phyloP scores from a whole-genome alignment of 2,888 invertebrate genomes.

The Agrochola lota region DNA sequence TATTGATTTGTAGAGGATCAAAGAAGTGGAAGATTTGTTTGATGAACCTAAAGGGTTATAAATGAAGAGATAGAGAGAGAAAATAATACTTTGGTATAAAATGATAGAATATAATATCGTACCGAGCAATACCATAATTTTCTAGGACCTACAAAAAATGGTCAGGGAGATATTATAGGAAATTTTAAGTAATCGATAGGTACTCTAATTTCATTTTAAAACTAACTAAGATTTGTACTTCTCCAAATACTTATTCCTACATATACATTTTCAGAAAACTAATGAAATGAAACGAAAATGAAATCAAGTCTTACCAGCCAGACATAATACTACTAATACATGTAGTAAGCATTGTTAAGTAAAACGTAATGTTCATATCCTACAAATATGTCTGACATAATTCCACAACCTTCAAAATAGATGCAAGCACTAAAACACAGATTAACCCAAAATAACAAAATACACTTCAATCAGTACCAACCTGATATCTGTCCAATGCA shows the following conservation, averaged over 20 bases:
- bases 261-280: neutral
- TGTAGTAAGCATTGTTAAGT: neutral
- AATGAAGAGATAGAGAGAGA: neutral
- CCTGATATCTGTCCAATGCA: conserved; percentile 95
- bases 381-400: neutral
- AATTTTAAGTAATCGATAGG: too few relatives aligned
- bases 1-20: conserved; percentile 45
- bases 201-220: neutral
- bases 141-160: neutral
- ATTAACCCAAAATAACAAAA: conserved; percentile 27
- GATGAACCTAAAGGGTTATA: neutral
- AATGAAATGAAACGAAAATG: too few relatives aligned
- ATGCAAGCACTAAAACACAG: neutral
- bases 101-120: neutral
- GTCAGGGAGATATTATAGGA: neutral
- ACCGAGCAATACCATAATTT: too few relatives aligned
- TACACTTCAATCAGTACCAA: conserved; percentile 72
- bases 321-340: too few relatives aligned
- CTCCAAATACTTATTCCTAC: too few relatives aligned
- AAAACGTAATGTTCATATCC: neutral
- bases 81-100: neutral
- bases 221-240: neutral
- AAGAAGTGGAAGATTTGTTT: conserved; percentile 28
- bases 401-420: neutral
- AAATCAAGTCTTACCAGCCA: too few relatives aligned